These are phyloP conservation scores for Lycodopsis pacificus DNA, from an alignment of 2,797 vertebrate species.

Conservation along the genomic window DNA sequence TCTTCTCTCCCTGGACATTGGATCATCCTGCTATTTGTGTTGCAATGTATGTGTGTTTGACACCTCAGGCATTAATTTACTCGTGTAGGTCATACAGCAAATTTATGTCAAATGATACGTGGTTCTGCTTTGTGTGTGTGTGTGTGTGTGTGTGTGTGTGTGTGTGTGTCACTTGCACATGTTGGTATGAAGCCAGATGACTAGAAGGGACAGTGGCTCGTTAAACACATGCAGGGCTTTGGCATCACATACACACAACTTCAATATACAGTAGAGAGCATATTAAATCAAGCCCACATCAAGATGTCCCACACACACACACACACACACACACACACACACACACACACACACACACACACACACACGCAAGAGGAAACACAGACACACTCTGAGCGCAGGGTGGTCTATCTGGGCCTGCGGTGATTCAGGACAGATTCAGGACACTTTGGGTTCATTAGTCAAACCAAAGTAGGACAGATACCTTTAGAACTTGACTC, in stretches of 20 bases:
- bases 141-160: constrained; percentile 27
- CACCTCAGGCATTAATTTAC: constrained; percentile 25
- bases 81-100: constrained; percentile 37
- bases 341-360: constrained; percentile 37
- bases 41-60: neutral
- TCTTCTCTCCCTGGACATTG: constrained; percentile 7
- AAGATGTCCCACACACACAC: constrained; percentile 46
- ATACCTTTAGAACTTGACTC: constrained; percentile 71
- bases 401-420: constrained; percentile 76
- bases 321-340: constrained; percentile 20
- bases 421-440: constrained; percentile 81
- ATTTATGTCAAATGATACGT: constrained; percentile 44
- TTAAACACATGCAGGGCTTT: constrained; percentile 49
- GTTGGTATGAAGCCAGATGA: constrained; percentile 62
- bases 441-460: constrained; percentile 85
- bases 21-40: constrained; percentile 29
- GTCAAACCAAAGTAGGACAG: constrained; percentile 85
- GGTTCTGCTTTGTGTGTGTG: constrained; percentile 8
- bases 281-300: constrained; percentile 65
- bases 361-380: constrained; percentile 48
- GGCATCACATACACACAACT: constrained; percentile 45
- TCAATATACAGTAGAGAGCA: constrained; percentile 62
- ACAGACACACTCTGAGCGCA: constrained; percentile 17
- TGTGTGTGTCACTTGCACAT: constrained; percentile 26
- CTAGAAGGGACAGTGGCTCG: constrained; percentile 47